Evolutionary conservation across 2,113 vertebrate genomes (phyloP).

Genomic region (Carlito syrichta): DNA sequence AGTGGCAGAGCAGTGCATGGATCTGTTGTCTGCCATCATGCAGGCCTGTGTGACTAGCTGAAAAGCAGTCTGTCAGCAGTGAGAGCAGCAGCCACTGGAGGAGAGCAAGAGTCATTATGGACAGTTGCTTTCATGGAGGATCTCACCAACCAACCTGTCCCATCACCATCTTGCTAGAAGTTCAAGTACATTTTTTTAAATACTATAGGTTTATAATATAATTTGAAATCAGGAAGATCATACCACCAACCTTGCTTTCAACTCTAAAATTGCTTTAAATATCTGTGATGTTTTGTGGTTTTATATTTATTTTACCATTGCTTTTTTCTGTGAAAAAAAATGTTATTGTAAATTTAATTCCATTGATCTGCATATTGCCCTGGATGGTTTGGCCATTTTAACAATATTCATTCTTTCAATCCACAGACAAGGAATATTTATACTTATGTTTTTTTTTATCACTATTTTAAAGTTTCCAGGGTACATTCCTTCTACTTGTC

Average conservation of each 20-base stretch:
- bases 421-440: background rate
- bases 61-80: no score
- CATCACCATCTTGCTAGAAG: no score
- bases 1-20: no score
- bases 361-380: background rate
- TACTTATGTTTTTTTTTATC: background rate
- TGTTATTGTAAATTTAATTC: background rate
- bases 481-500: background rate
- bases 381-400: background rate
- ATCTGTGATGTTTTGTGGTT: background rate
- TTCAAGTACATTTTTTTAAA: no score
- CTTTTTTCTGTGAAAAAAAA: background rate
- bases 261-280: background rate
- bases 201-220: background rate
- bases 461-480: background rate
- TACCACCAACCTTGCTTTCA: background rate
- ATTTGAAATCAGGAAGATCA: background rate
- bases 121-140: no score
- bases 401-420: background rate
- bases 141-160: no score
- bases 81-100: no score
- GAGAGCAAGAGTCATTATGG: no score
- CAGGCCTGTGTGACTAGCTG: no score
- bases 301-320: background rate
- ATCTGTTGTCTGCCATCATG: no score